Conservation (phyloP, 2,113 vertebrate species). For the Platysternon megacephalum region DNA sequence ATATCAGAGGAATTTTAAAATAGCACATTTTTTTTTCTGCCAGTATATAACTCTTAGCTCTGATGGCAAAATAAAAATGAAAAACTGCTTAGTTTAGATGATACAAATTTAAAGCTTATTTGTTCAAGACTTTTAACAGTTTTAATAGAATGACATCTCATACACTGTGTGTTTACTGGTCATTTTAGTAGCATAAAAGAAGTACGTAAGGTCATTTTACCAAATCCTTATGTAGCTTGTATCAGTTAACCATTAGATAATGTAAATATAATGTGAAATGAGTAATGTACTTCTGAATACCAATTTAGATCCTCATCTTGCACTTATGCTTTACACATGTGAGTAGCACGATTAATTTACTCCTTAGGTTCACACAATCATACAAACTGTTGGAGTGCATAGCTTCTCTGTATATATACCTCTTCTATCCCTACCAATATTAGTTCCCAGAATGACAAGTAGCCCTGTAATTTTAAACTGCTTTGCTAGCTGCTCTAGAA, state of each 20-base stretch:
- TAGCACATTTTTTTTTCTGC: constrained; percentile 39
- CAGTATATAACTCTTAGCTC: constrained; percentile 15
- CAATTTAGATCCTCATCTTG: constrained; percentile 18
- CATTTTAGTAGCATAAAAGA: constrained; percentile 2
- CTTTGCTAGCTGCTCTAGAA: constrained; percentile 53
- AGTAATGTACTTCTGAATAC: not conserved
- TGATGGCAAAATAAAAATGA: constrained; percentile 46
- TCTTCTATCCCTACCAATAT: not conserved
- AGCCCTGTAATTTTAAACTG: not conserved
- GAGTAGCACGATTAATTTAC: not conserved
- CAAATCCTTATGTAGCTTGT: not conserved
- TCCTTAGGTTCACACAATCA: not conserved
- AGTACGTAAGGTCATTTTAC: not conserved
- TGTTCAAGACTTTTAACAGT: not conserved
- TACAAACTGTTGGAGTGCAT: accelerated
- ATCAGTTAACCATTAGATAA: not conserved
- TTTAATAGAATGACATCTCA: not conserved
- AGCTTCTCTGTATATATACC: not conserved
- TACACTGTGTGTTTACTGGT: not conserved
- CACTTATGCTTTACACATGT: not conserved
- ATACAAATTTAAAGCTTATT: not conserved
- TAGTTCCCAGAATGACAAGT: not conserved
- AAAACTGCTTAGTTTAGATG: constrained; percentile 14
- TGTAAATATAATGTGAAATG: not conserved
- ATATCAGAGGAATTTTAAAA: constrained; percentile 59